Conservation (phyloP, 1,140 invertebrate species). For the Pectinophora gossypiella region DNA sequence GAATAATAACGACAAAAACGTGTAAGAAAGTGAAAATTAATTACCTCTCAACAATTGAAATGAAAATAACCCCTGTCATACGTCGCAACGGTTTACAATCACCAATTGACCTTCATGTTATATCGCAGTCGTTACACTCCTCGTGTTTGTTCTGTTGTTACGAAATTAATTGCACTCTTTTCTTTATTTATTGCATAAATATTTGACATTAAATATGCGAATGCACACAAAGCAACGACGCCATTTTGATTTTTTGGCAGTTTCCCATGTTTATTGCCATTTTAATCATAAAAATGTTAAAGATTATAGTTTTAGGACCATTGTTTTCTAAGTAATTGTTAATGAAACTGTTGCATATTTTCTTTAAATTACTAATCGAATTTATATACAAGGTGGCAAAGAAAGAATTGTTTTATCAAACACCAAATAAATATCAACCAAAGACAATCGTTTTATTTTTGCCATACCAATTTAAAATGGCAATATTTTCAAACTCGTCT, state of each 20-base stretch:
- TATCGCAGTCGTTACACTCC: slow-evolving; percentile 5
- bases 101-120: slow-evolving; percentile 18
- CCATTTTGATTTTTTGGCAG: slow-evolving; percentile 14
- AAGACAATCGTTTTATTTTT: neutral
- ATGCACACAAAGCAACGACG: slow-evolving; percentile 24
- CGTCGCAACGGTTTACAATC: slow-evolving; percentile 1
- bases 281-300: no score
- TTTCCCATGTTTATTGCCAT: neutral
- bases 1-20: slow-evolving; percentile 1
- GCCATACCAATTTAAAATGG: no score
- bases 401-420: no score
- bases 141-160: slow-evolving; percentile 9
- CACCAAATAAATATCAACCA: no score
- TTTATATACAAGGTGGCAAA: no score
- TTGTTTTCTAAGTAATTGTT: no score
- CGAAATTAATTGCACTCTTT: slow-evolving; percentile 13
- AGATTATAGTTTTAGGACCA: no score
- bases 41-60: neutral
- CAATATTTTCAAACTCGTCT: neutral
- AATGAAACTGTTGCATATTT: no score
- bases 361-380: no score
- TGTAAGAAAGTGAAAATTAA: neutral
- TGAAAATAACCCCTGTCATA: slow-evolving; percentile 10
- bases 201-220: slow-evolving; percentile 17
- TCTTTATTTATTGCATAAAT: slow-evolving; percentile 14